Percentiles rank a stretch among this genome's conserved stretches.
Evolutionary conservation across 2,888 invertebrate species (phyloP).

Genomic region (Sycophila texana): DNA sequence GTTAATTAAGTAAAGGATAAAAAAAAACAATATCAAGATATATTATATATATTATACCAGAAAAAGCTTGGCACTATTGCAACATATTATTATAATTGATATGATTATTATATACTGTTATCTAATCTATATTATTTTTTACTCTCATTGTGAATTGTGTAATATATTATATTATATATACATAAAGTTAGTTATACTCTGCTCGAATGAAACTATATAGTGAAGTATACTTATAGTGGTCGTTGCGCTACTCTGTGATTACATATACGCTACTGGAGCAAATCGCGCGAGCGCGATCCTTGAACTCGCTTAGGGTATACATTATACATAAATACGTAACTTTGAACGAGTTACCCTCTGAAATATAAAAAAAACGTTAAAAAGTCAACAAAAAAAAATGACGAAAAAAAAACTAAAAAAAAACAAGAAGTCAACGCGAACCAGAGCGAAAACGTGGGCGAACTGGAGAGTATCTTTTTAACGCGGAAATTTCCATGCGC

Average conservation of each 20-base stretch:
- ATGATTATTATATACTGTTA: constrained; percentile 25
- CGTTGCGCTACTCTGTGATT: constrained; percentile 68
- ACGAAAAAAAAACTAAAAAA: background rate
- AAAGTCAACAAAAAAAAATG: background rate
- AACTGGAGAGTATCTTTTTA: too few relatives aligned
- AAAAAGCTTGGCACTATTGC: constrained; percentile 45
- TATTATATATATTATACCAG: constrained; percentile 20
- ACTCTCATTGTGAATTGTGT: constrained; percentile 19
- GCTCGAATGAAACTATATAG: constrained; percentile 50
- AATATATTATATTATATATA: constrained; percentile 37
- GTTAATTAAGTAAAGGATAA: constrained; percentile 10
- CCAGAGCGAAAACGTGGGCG: too few relatives aligned
- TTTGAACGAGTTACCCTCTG: constrained; percentile 14
- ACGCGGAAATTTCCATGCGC: background rate
- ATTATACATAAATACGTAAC: constrained; percentile 23
- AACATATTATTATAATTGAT: constrained; percentile 4
- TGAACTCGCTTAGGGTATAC: constrained; percentile 44
- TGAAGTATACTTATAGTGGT: constrained; percentile 56
- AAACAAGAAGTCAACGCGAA: background rate
- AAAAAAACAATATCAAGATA: background rate
- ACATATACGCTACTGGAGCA: constrained; percentile 52
- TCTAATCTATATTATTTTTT: constrained; percentile 27
- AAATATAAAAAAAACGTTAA: background rate
- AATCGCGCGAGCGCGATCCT: constrained; percentile 57
- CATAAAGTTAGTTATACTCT: constrained; percentile 39